Evolutionary conservation across 2,888 invertebrate genomes (phyloP), one percentile per base, ranked within the genome.

Genomic region (Vanessa cardui): DNA sequence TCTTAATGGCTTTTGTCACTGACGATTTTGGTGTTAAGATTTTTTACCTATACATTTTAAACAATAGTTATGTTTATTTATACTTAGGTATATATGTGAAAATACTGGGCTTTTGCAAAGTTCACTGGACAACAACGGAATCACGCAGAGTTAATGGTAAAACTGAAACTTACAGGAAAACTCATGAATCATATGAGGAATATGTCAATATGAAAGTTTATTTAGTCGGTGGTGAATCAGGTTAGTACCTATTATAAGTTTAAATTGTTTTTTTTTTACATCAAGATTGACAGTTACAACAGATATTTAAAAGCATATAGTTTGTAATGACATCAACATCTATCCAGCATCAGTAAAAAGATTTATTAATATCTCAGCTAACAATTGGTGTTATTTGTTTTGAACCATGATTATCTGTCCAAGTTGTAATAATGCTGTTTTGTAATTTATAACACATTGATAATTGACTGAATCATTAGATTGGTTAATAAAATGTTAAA

Each of bases 181-280:
- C 74, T n/a, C 94, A 92, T 66, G 81, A 84, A 5, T 93, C 94
- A 0, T 82, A 92, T 31, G 94, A 94, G 73, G 94, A 94, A 61
- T 94, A 94, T 75, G 79, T 94, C 26, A 85, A 86, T 16, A 76
- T 79, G 1, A 90, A 87, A 69, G 80, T 82, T 5, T 94, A 86
- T 72, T 75, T 94, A 7, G 73, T 92, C 62, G 94, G 94, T 4
- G 86, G 88, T 1, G 84, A 87, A 74, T 80, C 81, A 74, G 92
- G 94, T 94, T 72, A 80, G 78, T 12, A 50, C 6, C 39, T 7
- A 2, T 18, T 16, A 15, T 31, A 21, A n/a, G 16, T 5, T 39
- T 9, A 39, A 9, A 31, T 6, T n/a, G n/a, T n/a, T n/a, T 47
- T 2, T 26, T 44, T 15, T 16, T 7, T 18, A 8, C 39, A 39